Conservation (phyloP, 2,888 invertebrate genomes). For the Tenthredo mesomela region DNA sequence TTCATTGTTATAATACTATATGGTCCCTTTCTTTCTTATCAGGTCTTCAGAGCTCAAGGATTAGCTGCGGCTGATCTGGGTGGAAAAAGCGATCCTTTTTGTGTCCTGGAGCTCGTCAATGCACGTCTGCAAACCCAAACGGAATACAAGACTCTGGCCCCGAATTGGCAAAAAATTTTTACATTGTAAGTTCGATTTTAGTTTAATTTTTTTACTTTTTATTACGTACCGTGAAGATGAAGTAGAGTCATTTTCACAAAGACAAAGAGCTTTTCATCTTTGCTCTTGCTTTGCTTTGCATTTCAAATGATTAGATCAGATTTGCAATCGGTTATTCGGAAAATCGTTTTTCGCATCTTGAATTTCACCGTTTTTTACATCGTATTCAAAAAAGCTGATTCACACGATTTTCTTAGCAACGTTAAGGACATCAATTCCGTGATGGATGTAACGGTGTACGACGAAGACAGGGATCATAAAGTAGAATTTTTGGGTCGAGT, state of each 20-base stretch:
- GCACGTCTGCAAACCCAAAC: constrained; percentile 98
- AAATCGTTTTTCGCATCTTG: no score
- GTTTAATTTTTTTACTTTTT: background rate
- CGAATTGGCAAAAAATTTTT: constrained; percentile 99
- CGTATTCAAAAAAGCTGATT: background rate
- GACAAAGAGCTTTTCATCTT: no score
- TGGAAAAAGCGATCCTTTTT: constrained; percentile 99
- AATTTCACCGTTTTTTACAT: background rate
- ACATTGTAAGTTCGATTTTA: constrained; percentile 88
- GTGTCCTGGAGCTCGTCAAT: constrained; percentile 97
- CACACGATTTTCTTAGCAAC: constrained; percentile 82
- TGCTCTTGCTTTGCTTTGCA: no score
- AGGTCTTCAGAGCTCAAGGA: constrained; percentile 84
- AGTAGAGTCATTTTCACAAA: no score
- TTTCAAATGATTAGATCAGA: no score
- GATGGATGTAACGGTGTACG: constrained; percentile 96
- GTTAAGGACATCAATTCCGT: constrained; percentile 98
- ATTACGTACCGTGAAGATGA: no score
- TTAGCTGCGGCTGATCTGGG: constrained; percentile 97
- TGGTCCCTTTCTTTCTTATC: background rate
- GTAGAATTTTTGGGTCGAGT: constrained; percentile 98
- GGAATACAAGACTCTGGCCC: constrained; percentile 97
- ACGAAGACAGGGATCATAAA: constrained; percentile 98
- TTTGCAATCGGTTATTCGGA: no score
- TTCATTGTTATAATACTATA: background rate